phyloP scores from a whole-genome alignment of 2,888 invertebrate species.

The Gerosis bhagava region DNA sequence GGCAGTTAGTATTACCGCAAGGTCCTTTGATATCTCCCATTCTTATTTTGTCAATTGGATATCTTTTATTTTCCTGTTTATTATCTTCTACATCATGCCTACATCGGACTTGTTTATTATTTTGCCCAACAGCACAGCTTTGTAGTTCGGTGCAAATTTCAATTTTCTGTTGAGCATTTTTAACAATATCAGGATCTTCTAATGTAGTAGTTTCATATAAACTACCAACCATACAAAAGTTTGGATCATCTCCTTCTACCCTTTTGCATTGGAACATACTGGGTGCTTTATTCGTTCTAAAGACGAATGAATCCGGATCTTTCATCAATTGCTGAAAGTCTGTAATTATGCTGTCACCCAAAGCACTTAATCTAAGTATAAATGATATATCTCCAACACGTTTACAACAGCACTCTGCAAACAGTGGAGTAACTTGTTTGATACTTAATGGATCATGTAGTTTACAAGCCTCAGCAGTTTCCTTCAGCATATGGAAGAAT shows the following conservation, averaged over 20 bases:
- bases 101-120: constrained; percentile 42
- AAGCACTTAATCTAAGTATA: constrained; percentile 72
- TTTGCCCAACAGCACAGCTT: constrained; percentile 51
- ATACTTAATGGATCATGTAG: constrained; percentile 56
- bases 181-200: constrained; percentile 61
- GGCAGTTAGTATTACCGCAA: constrained; percentile 69
- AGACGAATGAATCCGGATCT: constrained; percentile 65
- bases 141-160: constrained; percentile 68
- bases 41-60: constrained; percentile 62
- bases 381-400: constrained; percentile 68
- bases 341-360: constrained; percentile 72
- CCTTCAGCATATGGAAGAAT: constrained; percentile 74
- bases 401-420: constrained; percentile 59
- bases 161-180: constrained; percentile 52
- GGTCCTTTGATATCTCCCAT: constrained; percentile 76
- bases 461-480: constrained; percentile 56
- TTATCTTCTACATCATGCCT: constrained; percentile 35
- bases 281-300: constrained; percentile 69
- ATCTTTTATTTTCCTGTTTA: constrained; percentile 45
- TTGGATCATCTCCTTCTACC: constrained; percentile 65
- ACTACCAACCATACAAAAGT: constrained; percentile 70
- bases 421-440: constrained; percentile 52
- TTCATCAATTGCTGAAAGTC: constrained; percentile 69
- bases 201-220: constrained; percentile 69
- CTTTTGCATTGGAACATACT: constrained; percentile 69